These are phyloP conservation scores for Lomographa bimaculata DNA, from an alignment of 2,888 invertebrate genomes.

Conservation along the genomic window DNA sequence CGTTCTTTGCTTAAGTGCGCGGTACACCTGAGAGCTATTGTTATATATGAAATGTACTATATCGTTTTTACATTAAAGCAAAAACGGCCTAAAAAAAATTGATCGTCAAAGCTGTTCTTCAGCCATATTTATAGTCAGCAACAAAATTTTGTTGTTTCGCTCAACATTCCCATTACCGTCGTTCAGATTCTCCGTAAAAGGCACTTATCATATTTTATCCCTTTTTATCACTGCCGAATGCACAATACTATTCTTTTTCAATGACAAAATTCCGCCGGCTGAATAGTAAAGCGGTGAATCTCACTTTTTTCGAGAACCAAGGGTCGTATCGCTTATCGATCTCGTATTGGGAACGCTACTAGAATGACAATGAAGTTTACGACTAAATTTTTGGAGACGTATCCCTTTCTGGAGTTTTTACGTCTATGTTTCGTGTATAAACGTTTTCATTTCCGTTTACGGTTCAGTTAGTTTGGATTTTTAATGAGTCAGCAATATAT, in stretches of 20 bases:
- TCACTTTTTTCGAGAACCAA: slow-evolving; percentile 60
- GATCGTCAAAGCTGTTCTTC: no score
- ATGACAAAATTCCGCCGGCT: slow-evolving; percentile 63
- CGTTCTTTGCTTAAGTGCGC: no score
- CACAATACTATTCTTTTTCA: slow-evolving; percentile 68
- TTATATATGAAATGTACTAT: no score
- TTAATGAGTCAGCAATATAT: no score
- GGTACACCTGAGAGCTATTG: no score
- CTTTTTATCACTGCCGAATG: slow-evolving; percentile 60
- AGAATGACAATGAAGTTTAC: slow-evolving; percentile 62
- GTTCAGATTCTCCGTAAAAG: slow-evolving; percentile 22
- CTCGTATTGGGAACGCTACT: slow-evolving; percentile 59
- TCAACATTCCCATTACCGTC: slow-evolving; percentile 28
- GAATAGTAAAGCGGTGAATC: slow-evolving; percentile 68
- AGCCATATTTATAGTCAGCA: no score
- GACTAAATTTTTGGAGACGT: slow-evolving; percentile 52
- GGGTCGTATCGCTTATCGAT: slow-evolving; percentile 68
- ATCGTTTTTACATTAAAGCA: no score
- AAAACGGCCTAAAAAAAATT: no score
- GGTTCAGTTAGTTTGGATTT: slow-evolving; percentile 19
- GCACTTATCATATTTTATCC: slow-evolving; percentile 54
- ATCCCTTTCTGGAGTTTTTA: slow-evolving; percentile 43
- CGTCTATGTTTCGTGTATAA: slow-evolving; percentile 43
- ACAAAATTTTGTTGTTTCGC: slow-evolving; percentile 16
- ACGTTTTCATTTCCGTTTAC: slow-evolving; percentile 36